Conservation (phyloP, 2,797 vertebrate genomes). For the Peromyscus attwateri region DNA sequence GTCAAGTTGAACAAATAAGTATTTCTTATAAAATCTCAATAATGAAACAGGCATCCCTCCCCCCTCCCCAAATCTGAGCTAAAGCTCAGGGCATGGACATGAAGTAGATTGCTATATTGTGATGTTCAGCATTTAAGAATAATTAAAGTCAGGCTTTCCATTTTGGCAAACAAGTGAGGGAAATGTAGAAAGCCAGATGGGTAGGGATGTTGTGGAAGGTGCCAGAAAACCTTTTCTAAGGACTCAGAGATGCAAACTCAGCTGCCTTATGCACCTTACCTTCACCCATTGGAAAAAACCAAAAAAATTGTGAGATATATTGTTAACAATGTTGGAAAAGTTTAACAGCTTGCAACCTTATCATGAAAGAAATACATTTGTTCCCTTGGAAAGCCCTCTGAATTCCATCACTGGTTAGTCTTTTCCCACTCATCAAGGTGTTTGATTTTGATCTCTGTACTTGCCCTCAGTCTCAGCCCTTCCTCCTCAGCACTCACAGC, state of each 20-base stretch:
- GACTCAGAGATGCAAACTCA: not conserved
- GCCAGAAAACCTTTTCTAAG: not conserved
- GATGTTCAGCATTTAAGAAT: not conserved
- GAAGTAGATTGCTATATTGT: not conserved
- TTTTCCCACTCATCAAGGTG: not conserved
- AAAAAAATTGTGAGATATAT: not conserved
- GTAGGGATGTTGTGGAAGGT: not conserved
- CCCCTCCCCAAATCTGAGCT: not conserved
- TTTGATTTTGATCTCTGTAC: not conserved
- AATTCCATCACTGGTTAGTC: not conserved
- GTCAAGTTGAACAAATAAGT: not conserved
- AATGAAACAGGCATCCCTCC: not conserved
- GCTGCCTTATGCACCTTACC: not conserved
- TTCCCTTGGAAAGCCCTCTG: constrained; percentile 30
- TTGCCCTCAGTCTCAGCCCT: too few relatives aligned
- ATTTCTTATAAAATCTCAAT: not conserved
- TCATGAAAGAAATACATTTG: constrained; percentile 11
- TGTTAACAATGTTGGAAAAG: not conserved
- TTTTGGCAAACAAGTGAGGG: not conserved
- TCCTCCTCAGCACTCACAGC: not conserved
- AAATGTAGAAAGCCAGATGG: too few relatives aligned
- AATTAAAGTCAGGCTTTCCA: not conserved
- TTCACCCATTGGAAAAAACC: not conserved
- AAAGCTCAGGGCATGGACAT: not conserved
- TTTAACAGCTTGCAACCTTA: not conserved